A percentile compares a stretch with the other conserved stretches of the same genome.
phyloP scores from a whole-genome alignment of 1,140 invertebrate species.

The Pogonognathellus flavescens region DNA sequence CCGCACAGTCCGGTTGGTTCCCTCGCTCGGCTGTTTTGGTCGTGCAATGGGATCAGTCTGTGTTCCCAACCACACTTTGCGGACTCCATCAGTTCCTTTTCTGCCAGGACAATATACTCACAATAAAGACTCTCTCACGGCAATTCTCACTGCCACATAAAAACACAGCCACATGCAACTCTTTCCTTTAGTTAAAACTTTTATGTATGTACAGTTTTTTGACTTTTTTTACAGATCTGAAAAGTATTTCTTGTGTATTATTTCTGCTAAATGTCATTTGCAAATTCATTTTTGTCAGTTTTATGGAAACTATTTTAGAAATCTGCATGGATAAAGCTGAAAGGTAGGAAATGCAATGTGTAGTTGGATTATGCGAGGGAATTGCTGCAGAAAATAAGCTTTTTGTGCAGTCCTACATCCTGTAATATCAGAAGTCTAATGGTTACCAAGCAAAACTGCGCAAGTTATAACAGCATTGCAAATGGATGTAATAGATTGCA shows the following conservation, averaged over 20 bases:
- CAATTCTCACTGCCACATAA: no score
- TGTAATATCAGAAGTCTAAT: background rate
- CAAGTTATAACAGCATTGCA: background rate
- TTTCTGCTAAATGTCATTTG: no score
- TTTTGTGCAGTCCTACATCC: background rate
- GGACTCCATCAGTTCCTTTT: slow-evolving; percentile 6
- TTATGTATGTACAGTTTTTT: no score
- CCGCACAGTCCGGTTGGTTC: slow-evolving; percentile 9
- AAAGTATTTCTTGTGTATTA: no score
- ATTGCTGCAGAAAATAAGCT: background rate
- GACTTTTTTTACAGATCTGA: no score
- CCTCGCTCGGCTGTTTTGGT: background rate
- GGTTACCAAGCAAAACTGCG: slow-evolving; percentile 22
- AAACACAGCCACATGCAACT: no score
- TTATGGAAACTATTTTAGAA: no score
- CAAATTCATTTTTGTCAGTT: no score
- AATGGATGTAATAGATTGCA: background rate
- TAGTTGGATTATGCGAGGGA: no score
- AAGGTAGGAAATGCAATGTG: no score
- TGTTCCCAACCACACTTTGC: background rate
- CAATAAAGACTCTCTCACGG: background rate
- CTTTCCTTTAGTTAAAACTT: no score
- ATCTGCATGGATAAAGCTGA: no score
- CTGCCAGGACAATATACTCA: slow-evolving; percentile 3
- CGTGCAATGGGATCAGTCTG: background rate